Base-by-base conservation (phyloP, 2,888 invertebrate species). In the Uloborus plumipes region DNA sequence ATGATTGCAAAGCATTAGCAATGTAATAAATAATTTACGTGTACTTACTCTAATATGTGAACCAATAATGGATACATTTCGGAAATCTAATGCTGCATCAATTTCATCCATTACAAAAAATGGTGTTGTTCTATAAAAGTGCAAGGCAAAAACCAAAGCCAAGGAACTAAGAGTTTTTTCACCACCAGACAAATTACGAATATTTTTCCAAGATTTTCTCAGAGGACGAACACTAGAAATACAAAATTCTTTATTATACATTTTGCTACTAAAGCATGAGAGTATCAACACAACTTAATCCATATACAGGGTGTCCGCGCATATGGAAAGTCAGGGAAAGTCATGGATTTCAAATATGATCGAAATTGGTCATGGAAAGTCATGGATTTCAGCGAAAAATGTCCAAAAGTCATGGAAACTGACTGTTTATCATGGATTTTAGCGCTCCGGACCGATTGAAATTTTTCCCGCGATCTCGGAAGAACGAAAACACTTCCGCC, bases 21-120 rank as follows among this genome's bases (percentile, higher is more conserved):
- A 7, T 39, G 9, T 39, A 39, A 39, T 1, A 39, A 39, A 39
- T 7, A 39, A 11, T 39, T 39, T 9, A 62, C 2, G 18, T n/a
- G n/a, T 47, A 64, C 58, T 58, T 88, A 95, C 95, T 92, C 95
- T 98, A 81, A 99, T 97, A 89, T 99, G 99, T 89, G 97, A 94
- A 0, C 95, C 99, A 31, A 99, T 96, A 85, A 99, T 99, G 0
- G 98, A 98, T 0, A 99, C 98, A 88, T 99, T 99, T 88, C 97
- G 97, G 89, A 98, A 98, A 90, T 99, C 99, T 62, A 99, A 90
- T 0, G 99, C 99, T 0, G 99, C 99, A 89, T 99, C 99, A 73
- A 99, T 99, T 90, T 99, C 99, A 88, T 99, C 99, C 99, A 99
- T 99, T 31, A 92, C 97, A 88, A 99, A 99, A 0, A 99, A 90